Base-by-base conservation (phyloP, 2,113 vertebrate genomes). In the Mormyrus iriodes region DNA sequence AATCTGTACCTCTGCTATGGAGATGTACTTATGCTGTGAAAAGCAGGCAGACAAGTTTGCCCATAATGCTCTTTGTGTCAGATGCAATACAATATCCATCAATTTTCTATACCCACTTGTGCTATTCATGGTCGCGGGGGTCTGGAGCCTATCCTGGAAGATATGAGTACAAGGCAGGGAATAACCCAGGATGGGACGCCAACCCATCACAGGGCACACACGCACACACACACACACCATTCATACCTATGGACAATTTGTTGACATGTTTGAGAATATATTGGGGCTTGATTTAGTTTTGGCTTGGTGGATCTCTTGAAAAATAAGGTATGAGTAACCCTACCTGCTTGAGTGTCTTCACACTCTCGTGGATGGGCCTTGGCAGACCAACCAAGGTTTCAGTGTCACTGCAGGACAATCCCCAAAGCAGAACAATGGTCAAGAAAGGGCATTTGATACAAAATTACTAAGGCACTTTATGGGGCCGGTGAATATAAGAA, bases 311-410 rank as follows among this genome's bases (percentile, higher is more conserved):
- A 69, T 69, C 61, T 69, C 61, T 31, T 79, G 73, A 39, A 35
- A 42, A 35, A 3, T 46, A 19, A 27, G 17, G 24, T 10, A 84
- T 52, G 61, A 0, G 1, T 85, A 92, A 21, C 9, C 88, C 94
- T 88, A 99, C 98, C 97, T 98, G 98, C 94, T 99, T 99, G 27
- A 99, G 95, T 4, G 97, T 99, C 95, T 98, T 99, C 92, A 99
- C 98, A 0, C 98, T 99, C 89, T 99, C 98, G 0, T 99, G 98
- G 91, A 99, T 99, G 0, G 98, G 98, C 88, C 97, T 95, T 0
- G 98, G 98, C 0, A 99, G 93, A 85, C 98, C 98, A 51, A 99
- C 98, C 58, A 99, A 95, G 21, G 98, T 99, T 13, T 99, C 98
- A 0, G 96, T 99, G 95, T 99, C 98, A 91, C 98, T 99, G 91